Percentiles rank a stretch among this genome's conserved stretches.
These are phyloP conservation scores for Numida meleagris DNA, from an alignment of 2,113 vertebrate genomes.

Conservation along the genomic window DNA sequence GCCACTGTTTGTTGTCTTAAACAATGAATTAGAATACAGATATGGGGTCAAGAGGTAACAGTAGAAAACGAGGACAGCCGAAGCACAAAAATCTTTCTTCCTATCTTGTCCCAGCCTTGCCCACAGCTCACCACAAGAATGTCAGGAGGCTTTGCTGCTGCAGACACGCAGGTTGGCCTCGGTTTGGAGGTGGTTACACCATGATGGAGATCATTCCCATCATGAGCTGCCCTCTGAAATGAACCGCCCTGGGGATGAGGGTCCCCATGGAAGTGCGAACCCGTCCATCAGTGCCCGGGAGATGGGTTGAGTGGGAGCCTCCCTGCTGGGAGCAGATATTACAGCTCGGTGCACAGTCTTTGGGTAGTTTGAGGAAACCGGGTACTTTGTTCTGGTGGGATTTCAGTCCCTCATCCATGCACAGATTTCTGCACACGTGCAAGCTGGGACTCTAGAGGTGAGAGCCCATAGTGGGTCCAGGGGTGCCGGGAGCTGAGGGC, in stretches of 20 bases:
- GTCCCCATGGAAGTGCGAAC: neutral
- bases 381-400: neutral
- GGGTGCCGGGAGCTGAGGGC: neutral
- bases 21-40: neutral
- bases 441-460: neutral
- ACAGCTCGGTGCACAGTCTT: neutral
- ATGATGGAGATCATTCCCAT: neutral
- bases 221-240: neutral
- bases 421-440: neutral
- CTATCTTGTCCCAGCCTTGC: neutral
- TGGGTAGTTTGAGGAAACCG: neutral
- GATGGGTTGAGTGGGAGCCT: neutral
- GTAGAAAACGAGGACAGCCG: neutral
- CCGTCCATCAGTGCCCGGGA: neutral
- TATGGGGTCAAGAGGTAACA: neutral
- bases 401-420: neutral
- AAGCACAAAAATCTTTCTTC: neutral
- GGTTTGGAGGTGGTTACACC: neutral
- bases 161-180: rapidly evolving
- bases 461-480: too few relatives aligned
- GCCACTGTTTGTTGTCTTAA: neutral
- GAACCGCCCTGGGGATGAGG: neutral
- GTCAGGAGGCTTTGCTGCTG: neutral
- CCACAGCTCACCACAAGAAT: rapidly evolving
- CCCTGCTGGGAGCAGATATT: rapidly evolving